Evolutionary conservation across 2,113 vertebrate genomes (phyloP).

Genomic region (Neotoma lepida): DNA sequence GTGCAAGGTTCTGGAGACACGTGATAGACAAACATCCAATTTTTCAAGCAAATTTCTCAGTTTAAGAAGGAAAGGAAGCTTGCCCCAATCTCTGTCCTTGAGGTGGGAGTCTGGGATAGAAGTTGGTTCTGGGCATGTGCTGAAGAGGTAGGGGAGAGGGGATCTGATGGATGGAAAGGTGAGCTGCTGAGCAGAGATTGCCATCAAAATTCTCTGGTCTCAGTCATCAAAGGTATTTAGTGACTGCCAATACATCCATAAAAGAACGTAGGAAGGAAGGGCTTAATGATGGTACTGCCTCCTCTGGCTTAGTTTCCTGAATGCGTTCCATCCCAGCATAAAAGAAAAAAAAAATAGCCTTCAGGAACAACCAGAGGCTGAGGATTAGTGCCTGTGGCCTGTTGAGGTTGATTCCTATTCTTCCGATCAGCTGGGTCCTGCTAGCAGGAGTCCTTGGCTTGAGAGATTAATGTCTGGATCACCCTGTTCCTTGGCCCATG

Average conservation of each 20-base stretch:
- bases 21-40: not conserved
- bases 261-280: not conserved
- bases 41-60: not conserved
- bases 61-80: not conserved
- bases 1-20: not conserved
- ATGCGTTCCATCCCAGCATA: not conserved
- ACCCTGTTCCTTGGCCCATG: not conserved
- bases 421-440: not conserved
- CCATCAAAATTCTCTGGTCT: not conserved
- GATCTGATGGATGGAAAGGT: fast-evolving
- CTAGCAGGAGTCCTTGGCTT: not conserved
- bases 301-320: fast-evolving
- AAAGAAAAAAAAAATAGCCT: no score
- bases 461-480: not conserved
- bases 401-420: not conserved
- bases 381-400: not conserved
- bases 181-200: not conserved
- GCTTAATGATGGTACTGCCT: fast-evolving
- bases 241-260: not conserved
- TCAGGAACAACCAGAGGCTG: not conserved
- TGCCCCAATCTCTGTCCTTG: not conserved
- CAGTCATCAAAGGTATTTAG: not conserved
- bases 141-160: no score
- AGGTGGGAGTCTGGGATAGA: not conserved
- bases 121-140: no score